Conservation (phyloP, 2,888 invertebrate species). For the Peribatodes rhomboidaria region DNA sequence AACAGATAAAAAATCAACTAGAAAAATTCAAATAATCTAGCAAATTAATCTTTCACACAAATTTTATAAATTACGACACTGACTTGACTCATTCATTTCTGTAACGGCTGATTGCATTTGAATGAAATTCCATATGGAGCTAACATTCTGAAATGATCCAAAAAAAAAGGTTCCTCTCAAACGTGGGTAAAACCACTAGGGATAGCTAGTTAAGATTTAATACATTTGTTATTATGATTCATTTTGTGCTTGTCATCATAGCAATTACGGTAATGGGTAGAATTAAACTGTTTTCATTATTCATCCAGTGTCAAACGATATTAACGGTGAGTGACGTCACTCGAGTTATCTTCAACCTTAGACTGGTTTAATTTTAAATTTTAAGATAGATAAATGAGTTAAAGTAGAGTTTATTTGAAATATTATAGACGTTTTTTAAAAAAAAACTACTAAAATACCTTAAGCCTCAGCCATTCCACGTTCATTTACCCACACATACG, state of each 20-base stretch:
- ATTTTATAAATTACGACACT: too few relatives aligned
- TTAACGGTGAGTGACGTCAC: constrained; percentile 18
- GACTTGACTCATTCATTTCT: too few relatives aligned
- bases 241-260: constrained; percentile 21
- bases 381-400: not conserved
- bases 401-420: not conserved
- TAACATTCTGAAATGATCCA: too few relatives aligned
- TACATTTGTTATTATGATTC: constrained; percentile 3
- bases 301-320: constrained; percentile 23
- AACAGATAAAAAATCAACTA: not conserved
- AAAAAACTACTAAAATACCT: not conserved
- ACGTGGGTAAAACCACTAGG: too few relatives aligned
- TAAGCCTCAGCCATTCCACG: too few relatives aligned
- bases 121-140: too few relatives aligned
- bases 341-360: not conserved
- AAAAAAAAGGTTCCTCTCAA: too few relatives aligned
- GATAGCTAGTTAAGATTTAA: not conserved
- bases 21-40: too few relatives aligned
- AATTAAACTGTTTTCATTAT: constrained; percentile 26
- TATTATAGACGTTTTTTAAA: not conserved
- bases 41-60: too few relatives aligned
- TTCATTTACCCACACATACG: too few relatives aligned
- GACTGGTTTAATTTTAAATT: not conserved
- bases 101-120: too few relatives aligned
- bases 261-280: constrained; percentile 26